Evolutionary conservation across 2,888 invertebrate species (phyloP), one percentile per base, ranked within the genome.

Genomic region (Fissipunctia ypsillon): DNA sequence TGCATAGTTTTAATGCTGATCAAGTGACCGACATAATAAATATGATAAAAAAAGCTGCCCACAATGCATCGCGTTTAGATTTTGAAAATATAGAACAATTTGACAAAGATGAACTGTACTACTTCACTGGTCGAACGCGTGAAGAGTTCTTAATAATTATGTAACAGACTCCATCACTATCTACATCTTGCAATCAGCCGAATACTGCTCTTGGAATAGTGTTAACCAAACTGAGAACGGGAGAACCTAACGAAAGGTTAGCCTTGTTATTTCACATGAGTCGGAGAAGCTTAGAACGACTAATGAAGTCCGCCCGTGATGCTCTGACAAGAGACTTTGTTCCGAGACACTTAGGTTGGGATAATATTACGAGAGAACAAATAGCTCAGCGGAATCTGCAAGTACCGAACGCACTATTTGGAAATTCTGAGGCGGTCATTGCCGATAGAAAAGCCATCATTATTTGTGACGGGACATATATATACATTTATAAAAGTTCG

Each of bases 11-110:
- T 52, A 16, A 52, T 25, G 25, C 6, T n/a, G 52, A n/a, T n/a
- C 52, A 52, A 52, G 52, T 52, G n/a, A 52, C n/a, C 14, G n/a
- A 52, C 52, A 52, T 52, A 12, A 52, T 52, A 50, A n/a, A 50
- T n/a, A 50, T n/a, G 50, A 50, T 50, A n/a, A 16, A 50, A 50
- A 50, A 50, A 50, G 50, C n/a, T 14, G n/a, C 50, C 50, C 6
- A 50, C n/a, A 50, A 50, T 50, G n/a, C 12, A 50, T 25, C 52
- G n/a, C n/a, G 6, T 12, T 52, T 52, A n/a, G 52, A 25, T 52
- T n/a, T 52, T 52, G n/a, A 52, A 52, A 52, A 52, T 5, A 25
- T 25, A 14, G 41, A 14, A 43, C 41, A 43, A 43, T 43, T 43
- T 43, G 43, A 43, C 43, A 16, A 43, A 43, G 43, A 43, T 4